Conservation (phyloP, 2,888 invertebrate genomes). For the Liodrosophila aerea region DNA sequence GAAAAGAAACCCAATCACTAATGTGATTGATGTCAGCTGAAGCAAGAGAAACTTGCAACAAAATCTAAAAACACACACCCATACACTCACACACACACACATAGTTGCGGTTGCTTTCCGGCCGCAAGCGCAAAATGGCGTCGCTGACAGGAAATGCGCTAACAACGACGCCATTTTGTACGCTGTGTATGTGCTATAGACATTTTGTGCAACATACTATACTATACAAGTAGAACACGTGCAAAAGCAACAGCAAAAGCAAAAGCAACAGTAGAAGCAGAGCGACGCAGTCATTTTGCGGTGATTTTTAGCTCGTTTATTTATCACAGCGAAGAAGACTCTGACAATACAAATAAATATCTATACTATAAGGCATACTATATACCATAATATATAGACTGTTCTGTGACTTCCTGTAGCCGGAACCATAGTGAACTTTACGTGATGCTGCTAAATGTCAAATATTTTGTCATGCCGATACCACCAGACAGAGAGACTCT, state of each 20-base stretch:
- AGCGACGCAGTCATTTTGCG: conserved; percentile 53
- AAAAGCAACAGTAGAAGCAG: neutral
- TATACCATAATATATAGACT: neutral
- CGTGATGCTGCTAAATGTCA: conserved; percentile 74
- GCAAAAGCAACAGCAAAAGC: conserved; percentile 23
- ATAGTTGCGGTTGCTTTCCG: conserved; percentile 40
- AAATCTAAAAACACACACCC: conserved; percentile 41
- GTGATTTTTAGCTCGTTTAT: conserved; percentile 73
- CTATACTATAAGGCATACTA: too few relatives aligned
- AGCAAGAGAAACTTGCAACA: conserved; percentile 58
- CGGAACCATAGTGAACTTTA: conserved; percentile 44
- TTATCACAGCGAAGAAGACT: conserved; percentile 26
- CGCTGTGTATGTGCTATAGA: too few relatives aligned
- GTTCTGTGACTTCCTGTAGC: neutral
- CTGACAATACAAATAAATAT: conserved; percentile 2
- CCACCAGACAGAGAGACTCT: conserved; percentile 2
- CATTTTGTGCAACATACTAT: conserved; percentile 57
- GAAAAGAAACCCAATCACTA: neutral
- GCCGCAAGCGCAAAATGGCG: conserved; percentile 33
- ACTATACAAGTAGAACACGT: too few relatives aligned
- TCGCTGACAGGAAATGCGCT: conserved; percentile 52
- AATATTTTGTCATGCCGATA: conserved; percentile 65
- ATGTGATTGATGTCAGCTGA: conserved; percentile 61
- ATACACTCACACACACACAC: neutral
- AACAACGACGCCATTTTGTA: conserved; percentile 56